phyloP scores from a whole-genome alignment of 2,113 vertebrate species.

The Protobothrops flavoviridis region DNA sequence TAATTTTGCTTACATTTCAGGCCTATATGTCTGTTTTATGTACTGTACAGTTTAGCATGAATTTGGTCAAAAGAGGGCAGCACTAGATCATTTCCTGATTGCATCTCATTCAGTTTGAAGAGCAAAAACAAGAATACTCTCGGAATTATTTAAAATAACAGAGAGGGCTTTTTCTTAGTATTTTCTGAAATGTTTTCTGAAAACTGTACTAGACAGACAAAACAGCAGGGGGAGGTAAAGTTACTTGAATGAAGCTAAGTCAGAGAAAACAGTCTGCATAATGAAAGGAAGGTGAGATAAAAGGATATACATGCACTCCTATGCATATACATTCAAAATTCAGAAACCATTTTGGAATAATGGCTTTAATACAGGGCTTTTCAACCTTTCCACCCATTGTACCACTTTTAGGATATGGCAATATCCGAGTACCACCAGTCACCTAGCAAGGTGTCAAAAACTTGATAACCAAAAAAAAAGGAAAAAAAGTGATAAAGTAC shows the following conservation, averaged over 20 bases:
- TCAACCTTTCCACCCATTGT: no score
- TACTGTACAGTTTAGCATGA: not conserved
- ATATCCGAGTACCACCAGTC: no score
- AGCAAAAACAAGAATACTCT: not conserved
- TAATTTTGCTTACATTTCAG: not conserved
- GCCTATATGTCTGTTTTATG: not conserved
- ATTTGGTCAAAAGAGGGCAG: conserved; percentile 19
- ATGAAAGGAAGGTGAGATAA: not conserved
- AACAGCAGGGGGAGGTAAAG: not conserved
- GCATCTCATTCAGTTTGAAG: not conserved
- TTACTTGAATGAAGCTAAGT: not conserved
- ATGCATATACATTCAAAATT: not conserved
- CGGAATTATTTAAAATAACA: not conserved
- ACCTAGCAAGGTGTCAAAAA: no score
- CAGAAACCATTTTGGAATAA: not conserved
- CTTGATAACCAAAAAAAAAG: no score
- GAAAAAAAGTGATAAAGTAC: no score
- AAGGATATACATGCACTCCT: not conserved
- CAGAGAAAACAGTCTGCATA: not conserved
- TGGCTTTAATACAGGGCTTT: no score
- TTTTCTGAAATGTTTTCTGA: not conserved
- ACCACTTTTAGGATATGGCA: no score
- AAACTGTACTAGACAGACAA: not conserved
- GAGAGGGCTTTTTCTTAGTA: not conserved
- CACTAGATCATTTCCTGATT: not conserved